Base-by-base conservation (phyloP, 2,113 vertebrate species). In the Chaenogobius annularis region DNA sequence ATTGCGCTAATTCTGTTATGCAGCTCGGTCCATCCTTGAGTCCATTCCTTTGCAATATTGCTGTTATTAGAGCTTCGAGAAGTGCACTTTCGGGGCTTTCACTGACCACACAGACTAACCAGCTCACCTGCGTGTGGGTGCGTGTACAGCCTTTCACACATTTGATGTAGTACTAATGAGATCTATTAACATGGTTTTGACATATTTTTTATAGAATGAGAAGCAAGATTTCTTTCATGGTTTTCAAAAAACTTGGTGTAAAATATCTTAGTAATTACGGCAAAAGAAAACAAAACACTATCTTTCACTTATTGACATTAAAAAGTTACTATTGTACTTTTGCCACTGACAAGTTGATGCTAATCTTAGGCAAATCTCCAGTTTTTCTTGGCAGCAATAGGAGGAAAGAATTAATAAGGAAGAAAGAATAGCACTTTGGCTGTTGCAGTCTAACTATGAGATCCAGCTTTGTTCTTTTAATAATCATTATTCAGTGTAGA, bases 121-220 rank as follows among this genome's bases (percentile, higher is more conserved):
- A 59, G 35, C 26, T 35, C 7, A 61, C 58, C 58, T 59, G 11
- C 14, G 56, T 59, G 22, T 59, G 65, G 13, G 37, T 7, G 7
- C 9, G 48, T 73, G 55, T 54, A 54, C 7, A 54, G 50, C n/a
- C 19, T 20, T 54, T 48, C 22, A 56, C 22, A 46, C 59, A 63
- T 79, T 72, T 79, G 69, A 76, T 75, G 22, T 52, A 59, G 66
- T 46, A 48, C n/a, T 40, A 54, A 9, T 35, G 19, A 44, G 40
- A 79, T 40, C 7, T 40, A 40, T 40, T 40, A 2, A 37, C 71
- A 65, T 70, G 68, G 11, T 26, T 78, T 75, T 72, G 70, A 71
- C 62, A 47, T 37, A 17, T 58, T 31, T 56, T 71, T 44, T 76
- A n/a, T 77, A 67, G 65, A 64, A 70, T 62, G 47, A 50, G 10